Conservation (phyloP, 2,888 invertebrate species). For the Trimorus sp. region DNA sequence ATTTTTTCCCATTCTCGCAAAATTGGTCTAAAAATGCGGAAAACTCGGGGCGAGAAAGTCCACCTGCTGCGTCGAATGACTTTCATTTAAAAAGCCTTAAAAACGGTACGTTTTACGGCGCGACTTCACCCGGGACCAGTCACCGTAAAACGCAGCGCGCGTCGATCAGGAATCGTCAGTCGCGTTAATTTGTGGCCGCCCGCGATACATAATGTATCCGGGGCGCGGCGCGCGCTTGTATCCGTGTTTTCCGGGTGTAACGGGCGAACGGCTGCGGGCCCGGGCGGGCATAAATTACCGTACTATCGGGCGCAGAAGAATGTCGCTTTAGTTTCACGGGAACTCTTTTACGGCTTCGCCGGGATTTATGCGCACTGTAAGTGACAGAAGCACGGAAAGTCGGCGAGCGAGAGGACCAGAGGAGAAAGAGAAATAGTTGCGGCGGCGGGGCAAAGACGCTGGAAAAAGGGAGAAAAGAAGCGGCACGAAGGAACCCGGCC, state of each 20-base stretch:
- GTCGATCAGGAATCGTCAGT: conserved; percentile 48
- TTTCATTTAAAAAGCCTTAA: conserved; percentile 41
- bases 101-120: conserved; percentile 31
- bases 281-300: conserved; percentile 73
- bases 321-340: conserved; percentile 70
- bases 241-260: conserved; percentile 60
- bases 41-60: neutral
- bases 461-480: too few relatives aligned
- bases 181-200: conserved; percentile 38
- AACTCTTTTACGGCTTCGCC: conserved; percentile 74
- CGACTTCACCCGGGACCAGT: conserved; percentile 9
- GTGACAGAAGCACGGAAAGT: conserved; percentile 73
- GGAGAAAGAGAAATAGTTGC: too few relatives aligned
- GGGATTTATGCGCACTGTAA: conserved; percentile 78
- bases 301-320: conserved; percentile 75
- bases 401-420: conserved; percentile 38
- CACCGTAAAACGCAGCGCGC: conserved; percentile 33
- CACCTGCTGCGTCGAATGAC: conserved; percentile 52
- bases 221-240: conserved; percentile 24
- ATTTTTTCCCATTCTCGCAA: too few relatives aligned
- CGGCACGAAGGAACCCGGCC: too few relatives aligned
- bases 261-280: conserved; percentile 48
- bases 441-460: too few relatives aligned
- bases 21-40: neutral
- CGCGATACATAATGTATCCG: conserved; percentile 50